Conservation (phyloP, 2,113 vertebrate species). For the Tachysurus vachellii region DNA sequence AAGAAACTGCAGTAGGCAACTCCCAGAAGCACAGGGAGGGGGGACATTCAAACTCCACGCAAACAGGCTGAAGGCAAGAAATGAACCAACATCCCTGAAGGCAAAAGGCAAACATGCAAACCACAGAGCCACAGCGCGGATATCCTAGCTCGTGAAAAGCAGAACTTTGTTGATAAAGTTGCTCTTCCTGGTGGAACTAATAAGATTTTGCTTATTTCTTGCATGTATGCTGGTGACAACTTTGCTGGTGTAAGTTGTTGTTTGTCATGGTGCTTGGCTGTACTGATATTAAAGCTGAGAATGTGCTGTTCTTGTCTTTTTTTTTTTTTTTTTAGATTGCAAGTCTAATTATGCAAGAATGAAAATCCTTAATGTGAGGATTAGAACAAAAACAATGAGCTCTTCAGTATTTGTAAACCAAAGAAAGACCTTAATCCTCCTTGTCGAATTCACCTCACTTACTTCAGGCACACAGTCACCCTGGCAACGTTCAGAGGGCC, state of each 20-base stretch:
- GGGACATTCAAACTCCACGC: too few species aligned
- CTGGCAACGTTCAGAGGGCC: slow-evolving; percentile 13
- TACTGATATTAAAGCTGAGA: background rate
- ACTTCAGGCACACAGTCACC: slow-evolving; percentile 26
- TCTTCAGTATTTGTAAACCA: slow-evolving; percentile 45
- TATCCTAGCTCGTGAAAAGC: background rate
- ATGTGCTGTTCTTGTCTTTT: slow-evolving; percentile 6
- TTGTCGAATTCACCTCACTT: slow-evolving; percentile 19
- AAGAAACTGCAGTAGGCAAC: too few species aligned
- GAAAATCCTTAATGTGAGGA: slow-evolving; percentile 50
- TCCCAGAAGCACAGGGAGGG: too few species aligned
- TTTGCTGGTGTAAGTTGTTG: background rate
- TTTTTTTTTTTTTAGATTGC: background rate
- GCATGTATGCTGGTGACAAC: background rate
- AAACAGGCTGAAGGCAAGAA: too few species aligned
- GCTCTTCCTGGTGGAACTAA: background rate
- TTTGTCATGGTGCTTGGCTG: background rate
- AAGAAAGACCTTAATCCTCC: slow-evolving; percentile 53
- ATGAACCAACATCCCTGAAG: too few species aligned
- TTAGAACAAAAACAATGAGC: slow-evolving; percentile 60
- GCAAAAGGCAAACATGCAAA: too few species aligned
- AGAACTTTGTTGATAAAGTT: background rate
- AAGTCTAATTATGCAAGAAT: slow-evolving; percentile 24
- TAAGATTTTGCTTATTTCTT: background rate
- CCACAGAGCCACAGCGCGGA: too few species aligned